Conservation (phyloP, 92 coral and sea anemone species). For the Paramuricea clavata region DNA sequence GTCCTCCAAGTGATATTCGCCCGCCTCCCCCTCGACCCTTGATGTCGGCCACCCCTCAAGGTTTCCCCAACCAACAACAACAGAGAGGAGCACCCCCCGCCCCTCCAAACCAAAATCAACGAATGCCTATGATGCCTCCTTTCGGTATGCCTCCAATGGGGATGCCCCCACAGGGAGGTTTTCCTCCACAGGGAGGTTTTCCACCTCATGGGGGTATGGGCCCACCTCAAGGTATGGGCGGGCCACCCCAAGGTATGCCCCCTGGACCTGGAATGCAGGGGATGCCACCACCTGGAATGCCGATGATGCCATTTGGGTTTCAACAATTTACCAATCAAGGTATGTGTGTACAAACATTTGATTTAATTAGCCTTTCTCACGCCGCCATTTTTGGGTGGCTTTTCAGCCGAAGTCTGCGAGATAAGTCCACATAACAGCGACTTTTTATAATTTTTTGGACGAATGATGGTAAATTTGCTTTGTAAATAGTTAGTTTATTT, state of each 20-base stretch:
- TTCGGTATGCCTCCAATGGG: conserved; percentile 54
- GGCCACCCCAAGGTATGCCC: background rate
- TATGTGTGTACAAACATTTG: background rate
- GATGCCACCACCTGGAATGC: conserved; percentile 59
- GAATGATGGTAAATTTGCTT: no score
- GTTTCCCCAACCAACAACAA: conserved; percentile 42
- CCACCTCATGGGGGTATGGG: conserved; percentile 5
- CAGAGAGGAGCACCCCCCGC: conserved; percentile 11
- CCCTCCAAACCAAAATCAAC: conserved; percentile 26
- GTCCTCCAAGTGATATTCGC: conserved; percentile 45
- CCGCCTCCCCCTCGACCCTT: conserved; percentile 72
- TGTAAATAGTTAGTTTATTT: no score
- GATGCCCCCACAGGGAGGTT: conserved; percentile 36
- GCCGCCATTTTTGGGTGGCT: no score
- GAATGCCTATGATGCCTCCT: conserved; percentile 51
- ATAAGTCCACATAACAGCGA: no score
- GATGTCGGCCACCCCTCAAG: conserved; percentile 40
- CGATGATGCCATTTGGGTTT: conserved; percentile 59
- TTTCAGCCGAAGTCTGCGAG: no score
- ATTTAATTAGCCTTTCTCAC: no score
- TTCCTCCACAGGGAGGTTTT: background rate
- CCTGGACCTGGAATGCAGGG: no score
- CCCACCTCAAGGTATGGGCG: background rate
- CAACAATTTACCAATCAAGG: conserved; percentile 49
- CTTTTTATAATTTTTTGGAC: no score